These are phyloP conservation scores for Forbesichthys papilliferus DNA, from an alignment of 2,113 vertebrate genomes.

Conservation along the genomic window DNA sequence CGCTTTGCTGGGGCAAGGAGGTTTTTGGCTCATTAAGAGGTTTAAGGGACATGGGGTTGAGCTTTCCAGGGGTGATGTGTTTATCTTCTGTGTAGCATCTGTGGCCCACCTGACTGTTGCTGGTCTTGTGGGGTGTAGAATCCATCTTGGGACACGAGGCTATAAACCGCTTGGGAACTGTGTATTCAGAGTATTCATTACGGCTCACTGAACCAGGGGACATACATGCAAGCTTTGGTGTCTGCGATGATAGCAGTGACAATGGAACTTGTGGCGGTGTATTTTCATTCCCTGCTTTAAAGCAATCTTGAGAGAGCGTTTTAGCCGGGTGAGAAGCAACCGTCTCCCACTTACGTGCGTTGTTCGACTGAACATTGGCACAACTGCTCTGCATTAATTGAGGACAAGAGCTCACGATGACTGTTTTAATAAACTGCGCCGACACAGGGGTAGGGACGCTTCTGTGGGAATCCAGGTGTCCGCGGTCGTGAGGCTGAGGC, in stretches of 20 bases:
- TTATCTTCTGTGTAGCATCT: conserved; percentile 1
- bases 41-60: conserved; percentile 8
- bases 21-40: conserved; percentile 3
- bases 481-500: conserved; percentile 22
- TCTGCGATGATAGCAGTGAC: conserved; percentile 41
- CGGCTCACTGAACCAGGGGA: conserved; percentile 28
- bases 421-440: conserved; percentile 11
- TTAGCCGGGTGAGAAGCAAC: conserved; percentile 42
- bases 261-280: conserved; percentile 18
- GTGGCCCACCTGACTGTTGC: background rate
- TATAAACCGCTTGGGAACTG: conserved; percentile 2
- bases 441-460: conserved; percentile 14
- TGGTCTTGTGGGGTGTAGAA: conserved; percentile 19
- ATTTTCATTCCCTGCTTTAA: conserved; percentile 17
- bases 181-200: conserved; percentile 12
- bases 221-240: conserved; percentile 20
- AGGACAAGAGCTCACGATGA: conserved; percentile 2
- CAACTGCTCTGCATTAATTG: conserved; percentile 22
- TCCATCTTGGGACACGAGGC: conserved; percentile 1
- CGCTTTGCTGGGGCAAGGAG: conserved; percentile 22
- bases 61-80: conserved; percentile 16
- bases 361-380: conserved; percentile 6
- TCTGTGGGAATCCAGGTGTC: conserved; percentile 30
- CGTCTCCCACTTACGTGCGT: conserved; percentile 23
- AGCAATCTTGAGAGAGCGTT: background rate